Evolutionary conservation across 2,888 invertebrate genomes (phyloP).

Genomic region (Tenthredo mesomela): DNA sequence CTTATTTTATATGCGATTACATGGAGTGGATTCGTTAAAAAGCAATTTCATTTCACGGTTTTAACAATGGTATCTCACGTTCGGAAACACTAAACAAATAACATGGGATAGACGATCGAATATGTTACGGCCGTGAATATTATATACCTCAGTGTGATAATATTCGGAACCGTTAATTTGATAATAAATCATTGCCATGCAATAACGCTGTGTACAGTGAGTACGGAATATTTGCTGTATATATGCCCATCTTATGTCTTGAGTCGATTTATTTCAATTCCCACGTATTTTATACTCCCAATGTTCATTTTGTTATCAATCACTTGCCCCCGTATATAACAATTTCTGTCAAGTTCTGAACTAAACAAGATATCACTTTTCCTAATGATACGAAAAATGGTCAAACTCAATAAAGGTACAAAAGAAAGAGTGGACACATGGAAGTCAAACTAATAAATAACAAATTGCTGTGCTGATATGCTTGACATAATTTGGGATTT

Average conservation of each 20-base stretch:
- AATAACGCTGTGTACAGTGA: conserved; percentile 5
- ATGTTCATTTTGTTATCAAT: background rate
- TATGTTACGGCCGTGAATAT: conserved; percentile 10
- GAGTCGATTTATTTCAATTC: background rate
- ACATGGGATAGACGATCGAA: no score
- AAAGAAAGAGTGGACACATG: no score
- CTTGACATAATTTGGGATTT: no score
- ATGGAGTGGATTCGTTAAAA: background rate
- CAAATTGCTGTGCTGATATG: no score
- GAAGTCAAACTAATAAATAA: no score
- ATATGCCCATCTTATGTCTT: background rate
- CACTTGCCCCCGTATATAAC: background rate
- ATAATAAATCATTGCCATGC: conserved; percentile 31
- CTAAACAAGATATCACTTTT: background rate
- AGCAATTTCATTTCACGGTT: background rate
- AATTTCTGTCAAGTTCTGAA: background rate
- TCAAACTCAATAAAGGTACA: no score
- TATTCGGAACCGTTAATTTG: conserved; percentile 6
- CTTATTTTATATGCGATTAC: conserved; percentile 18
- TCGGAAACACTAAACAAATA: no score
- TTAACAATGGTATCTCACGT: background rate
- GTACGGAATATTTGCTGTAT: background rate
- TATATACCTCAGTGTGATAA: conserved; percentile 6
- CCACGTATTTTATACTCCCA: background rate
- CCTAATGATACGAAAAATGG: background rate